Evolutionary conservation across 2,888 invertebrate species (phyloP).

Genomic region (Phortica okadai): DNA sequence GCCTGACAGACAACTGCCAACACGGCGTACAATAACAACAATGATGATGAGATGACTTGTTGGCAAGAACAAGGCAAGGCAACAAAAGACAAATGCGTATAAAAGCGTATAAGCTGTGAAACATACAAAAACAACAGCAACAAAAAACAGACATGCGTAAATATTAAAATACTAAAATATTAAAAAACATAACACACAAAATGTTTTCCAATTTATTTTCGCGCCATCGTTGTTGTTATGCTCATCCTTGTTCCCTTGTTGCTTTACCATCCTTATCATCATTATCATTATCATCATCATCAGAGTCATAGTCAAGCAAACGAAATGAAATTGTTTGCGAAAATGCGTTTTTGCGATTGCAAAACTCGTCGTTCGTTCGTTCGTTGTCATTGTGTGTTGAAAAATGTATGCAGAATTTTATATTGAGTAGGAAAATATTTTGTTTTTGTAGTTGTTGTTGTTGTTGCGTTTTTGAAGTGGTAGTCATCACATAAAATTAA

Average conservation of each 20-base stretch:
- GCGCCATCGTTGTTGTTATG: background rate
- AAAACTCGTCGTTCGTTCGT: background rate
- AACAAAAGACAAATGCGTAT: background rate
- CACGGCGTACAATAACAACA: constrained; percentile 23
- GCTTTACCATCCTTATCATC: background rate
- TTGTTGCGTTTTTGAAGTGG: background rate
- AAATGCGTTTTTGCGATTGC: constrained; percentile 7
- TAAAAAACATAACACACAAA: constrained; percentile 21
- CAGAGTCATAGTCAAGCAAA: background rate
- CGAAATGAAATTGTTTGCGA: constrained; percentile 26
- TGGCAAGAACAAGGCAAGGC: background rate
- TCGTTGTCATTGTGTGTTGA: background rate
- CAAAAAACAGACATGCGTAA: background rate
- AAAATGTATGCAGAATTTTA: background rate
- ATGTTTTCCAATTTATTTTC: constrained; percentile 11
- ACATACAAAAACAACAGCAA: background rate
- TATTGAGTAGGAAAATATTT: background rate
- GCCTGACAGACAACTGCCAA: constrained; percentile 21
- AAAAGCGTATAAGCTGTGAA: background rate
- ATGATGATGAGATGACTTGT: background rate
- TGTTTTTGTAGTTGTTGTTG: background rate
- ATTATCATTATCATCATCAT: background rate
- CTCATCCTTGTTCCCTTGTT: background rate
- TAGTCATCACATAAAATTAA: constrained; percentile 22
- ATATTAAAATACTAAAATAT: constrained; percentile 27